Evolutionary conservation across 2,888 invertebrate species (phyloP).

Genomic region (Esperia sulphurella): DNA sequence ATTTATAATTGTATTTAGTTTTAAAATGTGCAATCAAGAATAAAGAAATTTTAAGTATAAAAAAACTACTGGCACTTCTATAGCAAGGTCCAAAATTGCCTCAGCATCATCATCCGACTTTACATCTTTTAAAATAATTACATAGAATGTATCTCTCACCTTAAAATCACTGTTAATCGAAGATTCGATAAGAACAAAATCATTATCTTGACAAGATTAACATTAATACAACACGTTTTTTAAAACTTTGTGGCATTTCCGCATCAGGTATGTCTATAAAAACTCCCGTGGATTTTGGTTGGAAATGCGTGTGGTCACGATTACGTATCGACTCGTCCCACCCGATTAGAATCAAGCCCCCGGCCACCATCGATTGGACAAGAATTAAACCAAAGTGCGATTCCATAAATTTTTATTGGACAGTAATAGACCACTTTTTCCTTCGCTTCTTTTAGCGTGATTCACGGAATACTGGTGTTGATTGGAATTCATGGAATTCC

Average conservation of each 20-base stretch:
- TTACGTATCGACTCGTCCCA: slow-evolving; percentile 35
- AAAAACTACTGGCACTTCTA: too few relatives aligned
- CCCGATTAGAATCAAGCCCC: slow-evolving; percentile 50
- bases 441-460: neutral
- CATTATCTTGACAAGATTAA: too few relatives aligned
- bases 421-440: slow-evolving; percentile 27
- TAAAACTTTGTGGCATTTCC: neutral
- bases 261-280: neutral
- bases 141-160: too few relatives aligned
- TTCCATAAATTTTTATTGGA: slow-evolving; percentile 43
- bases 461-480: neutral
- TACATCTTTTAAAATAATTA: too few relatives aligned
- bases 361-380: slow-evolving; percentile 41
- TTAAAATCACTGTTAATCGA: too few relatives aligned
- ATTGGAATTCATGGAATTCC: neutral
- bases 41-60: too few relatives aligned
- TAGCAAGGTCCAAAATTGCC: too few relatives aligned
- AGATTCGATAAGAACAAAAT: too few relatives aligned
- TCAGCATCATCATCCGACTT: too few relatives aligned
- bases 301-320: slow-evolving; percentile 51
- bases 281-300: neutral
- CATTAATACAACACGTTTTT: too few relatives aligned
- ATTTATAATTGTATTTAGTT: too few relatives aligned
- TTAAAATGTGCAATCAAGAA: too few relatives aligned
- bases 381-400: slow-evolving; percentile 43